Evolutionary conservation across 2,888 invertebrate genomes (phyloP).

Genomic region (Gisinianus flammeolus): DNA sequence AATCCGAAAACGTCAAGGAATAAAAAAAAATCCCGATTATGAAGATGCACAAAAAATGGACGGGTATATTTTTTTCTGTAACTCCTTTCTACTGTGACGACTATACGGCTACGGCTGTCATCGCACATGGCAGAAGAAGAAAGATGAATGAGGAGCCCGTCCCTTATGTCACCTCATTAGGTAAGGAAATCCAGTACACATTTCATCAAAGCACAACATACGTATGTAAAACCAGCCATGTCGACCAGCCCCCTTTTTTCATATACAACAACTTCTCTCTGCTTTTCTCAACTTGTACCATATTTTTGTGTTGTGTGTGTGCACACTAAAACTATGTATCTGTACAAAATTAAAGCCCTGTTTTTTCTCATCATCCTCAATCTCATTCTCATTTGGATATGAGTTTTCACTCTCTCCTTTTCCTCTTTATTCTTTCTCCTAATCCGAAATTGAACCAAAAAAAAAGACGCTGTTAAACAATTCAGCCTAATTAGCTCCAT

Average conservation of each 20-base stretch:
- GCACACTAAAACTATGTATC: neutral
- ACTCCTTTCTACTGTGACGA: too few species aligned
- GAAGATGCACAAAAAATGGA: too few species aligned
- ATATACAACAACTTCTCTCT: neutral
- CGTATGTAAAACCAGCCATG: neutral
- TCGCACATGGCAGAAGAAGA: neutral
- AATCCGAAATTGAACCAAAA: too few species aligned
- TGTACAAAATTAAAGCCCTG: neutral
- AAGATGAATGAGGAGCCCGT: slow-evolving; percentile 13
- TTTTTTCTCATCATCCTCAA: too few species aligned
- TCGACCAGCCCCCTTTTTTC: too few species aligned
- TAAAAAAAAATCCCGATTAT: too few species aligned
- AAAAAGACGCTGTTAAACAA: too few species aligned
- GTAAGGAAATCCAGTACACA: slow-evolving; percentile 2
- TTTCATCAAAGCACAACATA: slow-evolving; percentile 6
- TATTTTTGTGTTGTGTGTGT: neutral
- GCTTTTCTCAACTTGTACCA: neutral
- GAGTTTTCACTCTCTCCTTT: neutral
- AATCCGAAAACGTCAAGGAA: too few species aligned
- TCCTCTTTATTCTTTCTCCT: neutral
- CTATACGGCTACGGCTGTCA: too few species aligned
- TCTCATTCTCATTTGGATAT: too few species aligned
- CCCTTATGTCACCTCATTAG: slow-evolving; percentile 27
- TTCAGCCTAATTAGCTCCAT: neutral
- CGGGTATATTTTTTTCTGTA: too few species aligned